A percentile compares a stretch with the other conserved stretches of the same genome.
Conservation (phyloP, 2,888 invertebrate genomes). For the Eledona agricola region DNA sequence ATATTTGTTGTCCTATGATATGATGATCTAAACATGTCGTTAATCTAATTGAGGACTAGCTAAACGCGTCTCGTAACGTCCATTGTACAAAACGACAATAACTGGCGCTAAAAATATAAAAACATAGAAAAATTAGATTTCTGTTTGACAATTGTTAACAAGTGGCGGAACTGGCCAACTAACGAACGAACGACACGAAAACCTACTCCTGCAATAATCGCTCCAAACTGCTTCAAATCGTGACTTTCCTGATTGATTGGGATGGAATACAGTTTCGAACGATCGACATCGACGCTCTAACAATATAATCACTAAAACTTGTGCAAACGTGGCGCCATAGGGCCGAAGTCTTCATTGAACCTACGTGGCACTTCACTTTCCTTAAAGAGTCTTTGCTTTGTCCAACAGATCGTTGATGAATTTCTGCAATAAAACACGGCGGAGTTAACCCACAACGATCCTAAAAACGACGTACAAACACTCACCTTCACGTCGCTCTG, state of each 20-base stretch:
- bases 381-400: constrained; percentile 88
- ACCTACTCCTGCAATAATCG: constrained; percentile 30
- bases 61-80: constrained; percentile 42
- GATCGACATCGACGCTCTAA: constrained; percentile 43
- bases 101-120: constrained; percentile 46
- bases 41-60: constrained; percentile 50
- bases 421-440: constrained; percentile 74
- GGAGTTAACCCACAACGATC: constrained; percentile 7
- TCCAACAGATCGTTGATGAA: constrained; percentile 89
- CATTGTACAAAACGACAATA: constrained; percentile 38
- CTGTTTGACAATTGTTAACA: constrained; percentile 39
- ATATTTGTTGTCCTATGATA: constrained; percentile 49
- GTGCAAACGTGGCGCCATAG: constrained; percentile 54
- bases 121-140: constrained; percentile 41
- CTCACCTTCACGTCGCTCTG: constrained; percentile 87
- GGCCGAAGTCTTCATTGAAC: constrained; percentile 50
- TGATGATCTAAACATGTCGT: constrained; percentile 52
- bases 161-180: constrained; percentile 47
- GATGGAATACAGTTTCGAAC: constrained; percentile 46
- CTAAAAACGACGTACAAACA: not conserved
- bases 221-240: constrained; percentile 27
- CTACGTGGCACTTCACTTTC: constrained; percentile 60
- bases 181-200: constrained; percentile 32
- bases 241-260: constrained; percentile 33
- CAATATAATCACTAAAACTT: constrained; percentile 51